A percentile compares a stretch with the other conserved stretches of the same genome.
phyloP scores from a whole-genome alignment of 2,113 vertebrate species.

The Cavia porcellus region DNA sequence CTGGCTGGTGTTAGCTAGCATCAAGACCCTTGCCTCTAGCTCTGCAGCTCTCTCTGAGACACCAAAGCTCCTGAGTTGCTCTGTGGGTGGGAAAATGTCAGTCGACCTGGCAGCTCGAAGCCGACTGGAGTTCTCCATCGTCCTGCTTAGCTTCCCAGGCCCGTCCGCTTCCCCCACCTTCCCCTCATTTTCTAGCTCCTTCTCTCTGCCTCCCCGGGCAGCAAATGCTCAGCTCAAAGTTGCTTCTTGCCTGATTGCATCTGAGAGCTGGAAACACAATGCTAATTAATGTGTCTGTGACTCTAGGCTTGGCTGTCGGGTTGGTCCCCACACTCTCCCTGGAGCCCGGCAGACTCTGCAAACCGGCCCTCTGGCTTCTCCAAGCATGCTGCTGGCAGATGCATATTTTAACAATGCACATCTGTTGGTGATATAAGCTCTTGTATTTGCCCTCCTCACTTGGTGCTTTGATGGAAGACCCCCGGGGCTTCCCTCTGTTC shows the following conservation, averaged over 20 bases:
- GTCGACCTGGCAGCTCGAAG: not conserved
- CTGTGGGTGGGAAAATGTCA: not conserved
- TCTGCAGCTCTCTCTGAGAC: not conserved
- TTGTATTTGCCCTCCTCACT: slow-evolving; percentile 85
- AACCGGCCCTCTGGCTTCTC: slow-evolving; percentile 83
- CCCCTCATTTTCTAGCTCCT: not conserved
- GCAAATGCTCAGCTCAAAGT: slow-evolving; percentile 74
- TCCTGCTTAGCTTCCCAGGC: accelerated
- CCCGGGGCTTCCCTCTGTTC: slow-evolving; percentile 83
- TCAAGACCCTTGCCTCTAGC: not conserved
- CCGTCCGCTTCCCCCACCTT: accelerated
- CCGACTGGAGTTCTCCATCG: accelerated
- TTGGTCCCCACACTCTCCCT: slow-evolving; percentile 61
- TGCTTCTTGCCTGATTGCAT: slow-evolving; percentile 81
- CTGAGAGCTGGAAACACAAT: slow-evolving; percentile 79
- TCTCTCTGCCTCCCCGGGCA: slow-evolving; percentile 46
- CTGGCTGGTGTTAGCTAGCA: not conserved
- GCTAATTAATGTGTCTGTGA: slow-evolving; percentile 87
- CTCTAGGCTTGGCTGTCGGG: slow-evolving; percentile 78
- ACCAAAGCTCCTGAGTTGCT: not conserved
- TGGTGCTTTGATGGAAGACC: slow-evolving; percentile 87
- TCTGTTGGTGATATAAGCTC: slow-evolving; percentile 86
- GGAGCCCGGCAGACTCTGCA: slow-evolving; percentile 71
- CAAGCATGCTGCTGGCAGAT: slow-evolving; percentile 74
- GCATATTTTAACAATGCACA: slow-evolving; percentile 85